phyloP scores from a whole-genome alignment of 2,113 vertebrate species.

The Caracal caracal region DNA sequence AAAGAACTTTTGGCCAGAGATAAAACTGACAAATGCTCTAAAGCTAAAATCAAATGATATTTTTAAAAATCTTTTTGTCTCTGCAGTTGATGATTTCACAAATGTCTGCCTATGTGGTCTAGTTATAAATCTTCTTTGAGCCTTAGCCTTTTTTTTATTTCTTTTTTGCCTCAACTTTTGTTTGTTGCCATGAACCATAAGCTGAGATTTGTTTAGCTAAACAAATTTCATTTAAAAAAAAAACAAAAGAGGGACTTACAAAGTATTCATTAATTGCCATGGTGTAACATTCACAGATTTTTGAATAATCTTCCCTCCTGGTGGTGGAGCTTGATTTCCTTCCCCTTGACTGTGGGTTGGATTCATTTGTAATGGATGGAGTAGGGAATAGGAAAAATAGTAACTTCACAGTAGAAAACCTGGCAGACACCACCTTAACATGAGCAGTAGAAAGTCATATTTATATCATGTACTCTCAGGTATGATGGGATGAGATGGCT shows the following conservation, averaged over 20 bases:
- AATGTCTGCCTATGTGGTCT: background rate
- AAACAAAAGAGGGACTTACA: background rate
- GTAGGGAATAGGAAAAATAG: background rate
- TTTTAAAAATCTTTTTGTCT: background rate
- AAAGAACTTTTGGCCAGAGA: background rate
- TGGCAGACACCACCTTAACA: too few species aligned
- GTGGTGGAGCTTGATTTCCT: background rate
- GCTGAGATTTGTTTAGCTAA: background rate
- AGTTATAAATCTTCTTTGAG: background rate
- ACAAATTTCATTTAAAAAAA: background rate
- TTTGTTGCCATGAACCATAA: background rate
- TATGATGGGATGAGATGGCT: background rate
- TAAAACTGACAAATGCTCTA: background rate
- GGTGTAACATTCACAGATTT: background rate
- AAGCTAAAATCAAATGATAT: background rate
- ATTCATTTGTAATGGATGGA: background rate
- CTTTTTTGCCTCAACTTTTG: background rate
- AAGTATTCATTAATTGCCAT: background rate
- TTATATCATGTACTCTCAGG: background rate
- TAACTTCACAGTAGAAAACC: background rate
- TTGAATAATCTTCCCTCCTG: background rate
- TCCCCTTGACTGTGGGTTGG: background rate
- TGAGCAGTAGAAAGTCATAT: fast-evolving
- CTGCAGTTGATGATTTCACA: background rate
- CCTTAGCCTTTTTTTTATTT: background rate